These are phyloP conservation scores for Tragelaphus strepsiceros DNA, from an alignment of 2,113 vertebrate genomes.

Conservation along the genomic window DNA sequence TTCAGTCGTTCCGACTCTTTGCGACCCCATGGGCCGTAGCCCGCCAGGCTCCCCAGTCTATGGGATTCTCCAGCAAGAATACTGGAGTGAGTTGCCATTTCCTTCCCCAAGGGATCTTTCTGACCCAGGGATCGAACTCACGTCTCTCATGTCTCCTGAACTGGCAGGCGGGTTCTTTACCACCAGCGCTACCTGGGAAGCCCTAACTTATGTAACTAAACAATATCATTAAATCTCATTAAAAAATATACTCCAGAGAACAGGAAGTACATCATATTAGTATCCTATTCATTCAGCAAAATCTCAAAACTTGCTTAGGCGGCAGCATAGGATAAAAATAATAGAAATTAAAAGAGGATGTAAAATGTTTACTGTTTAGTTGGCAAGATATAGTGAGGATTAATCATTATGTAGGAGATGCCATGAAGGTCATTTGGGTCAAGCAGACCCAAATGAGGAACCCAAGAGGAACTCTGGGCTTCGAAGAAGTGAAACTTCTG, in stretches of 20 bases:
- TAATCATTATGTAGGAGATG: neutral
- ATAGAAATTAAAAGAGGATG: neutral
- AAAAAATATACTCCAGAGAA: neutral
- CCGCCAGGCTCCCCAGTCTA: neutral
- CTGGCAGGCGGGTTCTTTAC: neutral
- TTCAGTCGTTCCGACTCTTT: fast-evolving
- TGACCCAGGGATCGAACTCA: neutral
- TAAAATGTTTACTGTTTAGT: neutral
- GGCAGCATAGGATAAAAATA: neutral
- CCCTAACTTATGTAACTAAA: neutral
- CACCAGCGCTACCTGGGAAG: neutral
- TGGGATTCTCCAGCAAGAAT: neutral
- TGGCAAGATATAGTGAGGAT: neutral
- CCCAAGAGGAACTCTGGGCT: neutral
- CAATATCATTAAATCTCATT: neutral
- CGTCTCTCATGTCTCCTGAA: neutral
- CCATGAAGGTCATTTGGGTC: neutral
- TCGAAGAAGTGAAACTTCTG: too few species aligned
- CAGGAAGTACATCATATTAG: neutral
- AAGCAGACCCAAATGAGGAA: too few species aligned
- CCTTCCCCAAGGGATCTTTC: neutral
- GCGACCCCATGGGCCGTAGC: fast-evolving
- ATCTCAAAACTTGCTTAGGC: neutral
- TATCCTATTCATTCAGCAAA: neutral
- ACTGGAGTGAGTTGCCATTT: neutral